Conservation (phyloP, 2,797 vertebrate species). For the Myotis daubentonii region DNA sequence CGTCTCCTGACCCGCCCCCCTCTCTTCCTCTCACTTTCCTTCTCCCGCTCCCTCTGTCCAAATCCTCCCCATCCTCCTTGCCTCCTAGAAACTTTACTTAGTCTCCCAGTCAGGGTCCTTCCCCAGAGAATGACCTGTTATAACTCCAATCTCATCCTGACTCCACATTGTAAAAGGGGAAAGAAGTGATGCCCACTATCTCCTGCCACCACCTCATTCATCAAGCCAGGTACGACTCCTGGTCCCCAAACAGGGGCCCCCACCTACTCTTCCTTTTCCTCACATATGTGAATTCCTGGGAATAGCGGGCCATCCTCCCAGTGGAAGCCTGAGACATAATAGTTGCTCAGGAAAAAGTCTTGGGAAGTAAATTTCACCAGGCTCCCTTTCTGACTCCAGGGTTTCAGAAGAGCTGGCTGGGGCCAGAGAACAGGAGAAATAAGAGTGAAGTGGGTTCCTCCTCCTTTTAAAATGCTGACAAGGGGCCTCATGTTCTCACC, state of each 20-base stretch:
- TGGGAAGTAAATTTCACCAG: background rate
- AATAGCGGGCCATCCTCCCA: background rate
- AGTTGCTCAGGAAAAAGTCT: background rate
- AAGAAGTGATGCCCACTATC: background rate
- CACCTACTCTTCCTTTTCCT: background rate
- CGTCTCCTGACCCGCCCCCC: background rate
- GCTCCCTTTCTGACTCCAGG: background rate
- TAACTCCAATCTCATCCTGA: background rate
- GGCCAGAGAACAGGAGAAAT: background rate
- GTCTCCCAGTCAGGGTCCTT: background rate
- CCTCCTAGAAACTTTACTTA: conserved; percentile 1
- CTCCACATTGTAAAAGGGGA: background rate
- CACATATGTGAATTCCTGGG: background rate
- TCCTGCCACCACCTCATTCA: background rate
- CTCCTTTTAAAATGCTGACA: conserved; percentile 15
- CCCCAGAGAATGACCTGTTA: background rate
- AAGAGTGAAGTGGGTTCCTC: background rate
- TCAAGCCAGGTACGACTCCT: background rate
- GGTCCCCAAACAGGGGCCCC: background rate
- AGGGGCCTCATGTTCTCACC: background rate
- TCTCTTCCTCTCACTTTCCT: background rate
- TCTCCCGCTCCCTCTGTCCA: background rate
- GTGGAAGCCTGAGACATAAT: background rate
- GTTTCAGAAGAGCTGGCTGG: background rate
- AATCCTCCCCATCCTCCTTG: background rate